Conservation (phyloP, 2,113 vertebrate genomes). For the Colius striatus region DNA sequence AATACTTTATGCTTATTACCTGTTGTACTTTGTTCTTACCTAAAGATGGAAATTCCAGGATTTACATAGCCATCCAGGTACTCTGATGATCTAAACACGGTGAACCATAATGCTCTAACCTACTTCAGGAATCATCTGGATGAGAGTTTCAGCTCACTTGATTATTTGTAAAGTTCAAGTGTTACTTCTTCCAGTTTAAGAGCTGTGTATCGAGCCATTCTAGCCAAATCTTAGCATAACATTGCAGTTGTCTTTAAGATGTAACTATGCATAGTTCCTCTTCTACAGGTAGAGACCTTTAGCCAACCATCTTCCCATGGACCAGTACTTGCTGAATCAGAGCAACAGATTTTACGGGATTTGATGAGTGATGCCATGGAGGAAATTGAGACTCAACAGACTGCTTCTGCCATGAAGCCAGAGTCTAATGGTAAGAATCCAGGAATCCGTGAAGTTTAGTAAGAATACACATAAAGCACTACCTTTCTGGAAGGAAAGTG, state of each 20-base stretch:
- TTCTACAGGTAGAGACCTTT: constrained; percentile 79
- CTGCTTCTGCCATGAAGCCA: constrained; percentile 22
- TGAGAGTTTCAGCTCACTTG: neutral
- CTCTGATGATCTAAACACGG: neutral
- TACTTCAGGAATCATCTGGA: neutral
- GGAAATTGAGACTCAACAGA: constrained; percentile 85
- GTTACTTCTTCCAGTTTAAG: neutral
- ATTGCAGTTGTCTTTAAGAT: neutral
- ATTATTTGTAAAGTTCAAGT: neutral
- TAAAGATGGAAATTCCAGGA: neutral
- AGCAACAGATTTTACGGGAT: constrained; percentile 93
- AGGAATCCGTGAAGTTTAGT: no score
- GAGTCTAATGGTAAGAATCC: constrained; percentile 82
- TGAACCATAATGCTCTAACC: neutral
- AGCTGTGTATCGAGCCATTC: neutral
- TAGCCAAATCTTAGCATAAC: neutral
- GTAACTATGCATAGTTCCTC: neutral
- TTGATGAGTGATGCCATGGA: constrained; percentile 99
- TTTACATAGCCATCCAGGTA: neutral
- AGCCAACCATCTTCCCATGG: constrained; percentile 77
- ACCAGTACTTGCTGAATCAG: constrained; percentile 87
- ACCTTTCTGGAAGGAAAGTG: neutral
- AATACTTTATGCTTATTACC: neutral
- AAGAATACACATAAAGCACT: neutral
- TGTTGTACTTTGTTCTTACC: neutral